A percentile compares a stretch with the other conserved stretches of the same genome.
Evolutionary conservation across 2,797 vertebrate species (phyloP).

Genomic region (Todus mexicanus): DNA sequence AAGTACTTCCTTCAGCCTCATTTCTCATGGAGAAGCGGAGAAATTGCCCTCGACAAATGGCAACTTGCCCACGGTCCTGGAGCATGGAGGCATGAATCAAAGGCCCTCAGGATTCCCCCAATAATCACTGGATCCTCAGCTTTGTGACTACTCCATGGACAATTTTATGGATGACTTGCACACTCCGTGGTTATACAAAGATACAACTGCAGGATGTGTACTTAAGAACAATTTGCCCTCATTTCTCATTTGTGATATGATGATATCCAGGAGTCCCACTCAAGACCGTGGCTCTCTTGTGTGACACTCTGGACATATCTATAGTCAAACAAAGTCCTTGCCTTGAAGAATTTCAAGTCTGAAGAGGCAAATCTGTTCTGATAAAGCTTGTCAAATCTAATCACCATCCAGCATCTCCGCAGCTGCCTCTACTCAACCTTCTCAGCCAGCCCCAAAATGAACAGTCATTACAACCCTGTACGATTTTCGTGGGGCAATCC

Average conservation of each 20-base stretch:
- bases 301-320: neutral
- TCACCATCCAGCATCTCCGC: neutral
- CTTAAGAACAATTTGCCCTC: neutral
- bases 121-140: neutral
- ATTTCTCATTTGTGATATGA: neutral
- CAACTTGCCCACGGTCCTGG: rapidly evolving
- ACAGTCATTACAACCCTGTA: neutral
- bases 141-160: rapidly evolving
- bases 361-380: constrained; percentile 34
- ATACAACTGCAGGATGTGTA: neutral
- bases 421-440: neutral
- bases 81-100: rapidly evolving
- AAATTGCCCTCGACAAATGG: rapidly evolving
- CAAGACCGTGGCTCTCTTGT: neutral
- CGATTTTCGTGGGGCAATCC: neutral
- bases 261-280: neutral
- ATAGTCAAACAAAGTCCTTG: neutral
- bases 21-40: rapidly evolving
- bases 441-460: constrained; percentile 7
- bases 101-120: neutral
- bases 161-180: neutral
- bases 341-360: neutral
- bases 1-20: rapidly evolving
- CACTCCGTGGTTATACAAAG: rapidly evolving
- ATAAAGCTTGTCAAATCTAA: neutral